Evolutionary conservation across 2,888 invertebrate species (phyloP), one percentile per base, ranked within the genome.

Genomic region (Nowickia ferox): DNA sequence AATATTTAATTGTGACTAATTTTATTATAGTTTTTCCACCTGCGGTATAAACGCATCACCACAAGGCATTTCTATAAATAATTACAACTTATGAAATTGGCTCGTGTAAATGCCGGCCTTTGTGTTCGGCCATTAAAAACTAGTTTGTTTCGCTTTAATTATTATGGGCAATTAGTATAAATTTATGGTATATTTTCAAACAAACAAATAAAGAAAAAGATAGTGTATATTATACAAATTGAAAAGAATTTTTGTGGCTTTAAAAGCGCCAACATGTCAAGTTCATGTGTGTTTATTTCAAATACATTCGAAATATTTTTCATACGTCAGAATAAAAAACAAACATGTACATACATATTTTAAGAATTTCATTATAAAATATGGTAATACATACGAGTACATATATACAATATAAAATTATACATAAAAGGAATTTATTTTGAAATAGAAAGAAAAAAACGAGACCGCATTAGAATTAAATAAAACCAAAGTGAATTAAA

Each of bases 251-350:
- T 69, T 42, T 68, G 17, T 17, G n/a, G 38, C 38, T 17, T 30
- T 38, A 9, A 68, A 17, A 38, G 66, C 19, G 76, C 66, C 57
- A 55, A 57, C 40, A 57, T 57, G 66, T 66, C 76, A 77, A 68
- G 76, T 77, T 66, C 76, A 66, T 66, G 76, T 68, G 38, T 72
- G 48, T 48, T 75, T 77, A 55, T 77, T 48, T 46, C 13, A 15
- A 63, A 44, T 22, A 44, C 19, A 63, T 44, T 19, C 4, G 40
- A 38, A 40, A 15, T 1, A 42, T 15, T 61, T 61, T 40, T 61
- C 30, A 30, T 61, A 11, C n/a, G 40, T 42, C n/a, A 17, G 61
- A 61, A 15, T n/a, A 17, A 40, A 13, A 59, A 59, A 40, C 1
- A 17, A 61, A 42, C 11, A 42, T 42, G 13, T 19, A 57, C 15